phyloP scores from a whole-genome alignment of 1,140 invertebrate genomes.

The Ceratina calcarata region DNA sequence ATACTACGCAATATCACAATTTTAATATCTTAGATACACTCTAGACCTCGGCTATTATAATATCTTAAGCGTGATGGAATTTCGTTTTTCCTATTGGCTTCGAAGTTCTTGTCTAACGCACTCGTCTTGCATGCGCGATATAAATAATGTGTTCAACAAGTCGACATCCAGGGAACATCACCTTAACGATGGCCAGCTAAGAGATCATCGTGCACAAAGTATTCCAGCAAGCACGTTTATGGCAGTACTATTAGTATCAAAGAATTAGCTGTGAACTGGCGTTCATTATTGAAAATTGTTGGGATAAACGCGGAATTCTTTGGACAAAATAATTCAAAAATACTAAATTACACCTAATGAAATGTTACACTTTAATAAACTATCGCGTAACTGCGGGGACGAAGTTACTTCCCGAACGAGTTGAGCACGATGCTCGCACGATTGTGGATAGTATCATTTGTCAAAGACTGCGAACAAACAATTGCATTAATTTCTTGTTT shows the following conservation, averaged over 20 bases:
- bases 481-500: not conserved
- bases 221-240: slow-evolving; percentile 28
- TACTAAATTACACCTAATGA: not conserved
- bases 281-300: slow-evolving; percentile 11
- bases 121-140: slow-evolving; percentile 17
- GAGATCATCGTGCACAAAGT: not conserved
- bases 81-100: slow-evolving; percentile 58
- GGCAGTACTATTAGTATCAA: slow-evolving; percentile 26
- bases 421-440: not conserved
- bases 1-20: no score
- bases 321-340: not conserved
- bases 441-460: not conserved
- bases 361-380: no score
- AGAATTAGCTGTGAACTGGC: slow-evolving; percentile 8
- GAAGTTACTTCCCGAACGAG: not conserved
- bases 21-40: no score
- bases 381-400: no score
- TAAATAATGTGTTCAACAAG: slow-evolving; percentile 56
- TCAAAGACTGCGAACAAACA: not conserved
- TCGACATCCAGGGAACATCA: slow-evolving; percentile 39
- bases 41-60: slow-evolving; percentile 19
- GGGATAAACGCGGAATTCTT: slow-evolving; percentile 12
- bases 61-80: slow-evolving; percentile 41
- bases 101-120: slow-evolving; percentile 34
- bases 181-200: slow-evolving; percentile 13